Conservation (phyloP, 2,888 invertebrate species). For the Synergus itoensis region DNA sequence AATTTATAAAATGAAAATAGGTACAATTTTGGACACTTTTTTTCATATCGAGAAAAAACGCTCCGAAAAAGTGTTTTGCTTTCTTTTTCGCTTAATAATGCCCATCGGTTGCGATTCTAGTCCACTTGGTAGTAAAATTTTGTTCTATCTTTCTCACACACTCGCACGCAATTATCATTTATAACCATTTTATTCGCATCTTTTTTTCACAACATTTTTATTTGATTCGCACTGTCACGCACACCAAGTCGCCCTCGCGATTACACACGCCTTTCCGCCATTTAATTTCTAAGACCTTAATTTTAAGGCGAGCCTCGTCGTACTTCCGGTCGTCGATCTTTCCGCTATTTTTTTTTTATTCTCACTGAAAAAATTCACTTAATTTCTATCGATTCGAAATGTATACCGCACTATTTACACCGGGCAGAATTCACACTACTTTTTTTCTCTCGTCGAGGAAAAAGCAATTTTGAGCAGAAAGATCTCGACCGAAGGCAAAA, state of each 20-base stretch:
- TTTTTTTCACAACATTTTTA: constrained; percentile 46
- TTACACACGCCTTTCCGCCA: constrained; percentile 65
- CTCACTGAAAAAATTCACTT: constrained; percentile 31
- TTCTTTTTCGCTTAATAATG: constrained; percentile 74
- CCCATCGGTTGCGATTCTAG: constrained; percentile 78
- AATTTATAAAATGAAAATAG: constrained; percentile 78
- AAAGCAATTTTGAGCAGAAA: constrained; percentile 48
- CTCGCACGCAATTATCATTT: constrained; percentile 50
- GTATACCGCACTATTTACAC: constrained; percentile 61
- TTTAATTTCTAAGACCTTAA: constrained; percentile 72
- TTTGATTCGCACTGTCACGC: constrained; percentile 53
- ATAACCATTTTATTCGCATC: constrained; percentile 38
- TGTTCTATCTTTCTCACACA: constrained; percentile 63
- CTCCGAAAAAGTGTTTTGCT: constrained; percentile 73
- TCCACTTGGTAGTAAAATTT: constrained; percentile 78
- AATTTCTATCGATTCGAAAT: constrained; percentile 37
- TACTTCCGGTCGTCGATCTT: constrained; percentile 68
- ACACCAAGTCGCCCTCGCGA: constrained; percentile 61
- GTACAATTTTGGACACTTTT: constrained; percentile 77
- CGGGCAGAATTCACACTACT: constrained; percentile 52
- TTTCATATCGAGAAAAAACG: constrained; percentile 75
- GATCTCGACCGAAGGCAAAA: constrained; percentile 48
- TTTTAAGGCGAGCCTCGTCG: constrained; percentile 71
- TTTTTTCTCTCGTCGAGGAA: constrained; percentile 36
- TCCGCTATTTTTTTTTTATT: constrained; percentile 45